phyloP scores from a whole-genome alignment of 2,797 vertebrate genomes.

The Semotilus atromaculatus region DNA sequence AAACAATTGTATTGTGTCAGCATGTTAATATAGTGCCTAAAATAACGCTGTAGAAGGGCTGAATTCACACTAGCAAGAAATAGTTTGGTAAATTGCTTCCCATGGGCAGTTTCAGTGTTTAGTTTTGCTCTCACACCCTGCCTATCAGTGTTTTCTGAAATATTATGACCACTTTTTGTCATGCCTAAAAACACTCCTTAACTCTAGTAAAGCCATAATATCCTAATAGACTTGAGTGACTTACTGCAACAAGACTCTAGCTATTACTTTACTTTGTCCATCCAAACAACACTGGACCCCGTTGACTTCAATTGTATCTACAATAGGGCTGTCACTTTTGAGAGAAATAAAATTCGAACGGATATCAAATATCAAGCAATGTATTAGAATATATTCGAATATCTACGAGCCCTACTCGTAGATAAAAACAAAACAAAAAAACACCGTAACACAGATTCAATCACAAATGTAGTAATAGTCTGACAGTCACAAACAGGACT shows the following conservation, averaged over 20 bases:
- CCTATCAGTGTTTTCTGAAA: slow-evolving; percentile 13
- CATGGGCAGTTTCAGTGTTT: background rate
- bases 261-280: background rate
- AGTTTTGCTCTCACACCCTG: background rate
- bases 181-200: background rate
- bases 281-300: background rate
- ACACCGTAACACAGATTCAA: too few relatives aligned
- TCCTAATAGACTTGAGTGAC: background rate
- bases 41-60: background rate
- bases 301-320: background rate
- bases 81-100: background rate
- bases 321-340: too few relatives aligned
- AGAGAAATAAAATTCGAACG: too few relatives aligned
- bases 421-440: too few relatives aligned
- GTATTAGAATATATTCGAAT: too few relatives aligned
- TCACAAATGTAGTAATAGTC: too few relatives aligned
- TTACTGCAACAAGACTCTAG: background rate
- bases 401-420: too few relatives aligned
- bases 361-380: too few relatives aligned
- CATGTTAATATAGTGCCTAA: background rate
- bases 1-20: background rate
- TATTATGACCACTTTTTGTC: background rate
- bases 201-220: background rate
- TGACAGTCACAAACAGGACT: too few relatives aligned
- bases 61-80: slow-evolving; percentile 7